phyloP scores from a whole-genome alignment of 2,113 vertebrate genomes.

The Connochaetes taurinus region DNA sequence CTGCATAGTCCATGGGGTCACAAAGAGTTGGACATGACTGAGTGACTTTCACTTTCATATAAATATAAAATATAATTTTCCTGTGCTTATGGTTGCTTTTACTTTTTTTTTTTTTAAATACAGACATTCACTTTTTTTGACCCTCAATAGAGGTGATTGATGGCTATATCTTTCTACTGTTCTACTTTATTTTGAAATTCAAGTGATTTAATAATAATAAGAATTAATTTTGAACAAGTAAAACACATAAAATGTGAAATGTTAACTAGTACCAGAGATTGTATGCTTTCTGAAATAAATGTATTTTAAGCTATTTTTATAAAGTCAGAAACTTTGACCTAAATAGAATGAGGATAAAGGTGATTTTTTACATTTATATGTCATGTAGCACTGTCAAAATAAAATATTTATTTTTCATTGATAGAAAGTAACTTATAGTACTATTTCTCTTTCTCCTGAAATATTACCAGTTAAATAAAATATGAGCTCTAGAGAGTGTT shows the following conservation, averaged over 20 bases:
- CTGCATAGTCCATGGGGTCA: background rate
- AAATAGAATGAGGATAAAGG: slow-evolving; percentile 18
- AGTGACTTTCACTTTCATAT: background rate
- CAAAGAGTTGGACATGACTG: background rate
- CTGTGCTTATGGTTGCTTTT: background rate
- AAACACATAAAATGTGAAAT: background rate
- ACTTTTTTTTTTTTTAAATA: too few species aligned
- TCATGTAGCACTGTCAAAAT: slow-evolving; percentile 35
- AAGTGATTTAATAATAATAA: slow-evolving; percentile 10
- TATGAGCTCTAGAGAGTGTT: slow-evolving; percentile 47
- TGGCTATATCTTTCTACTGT: background rate
- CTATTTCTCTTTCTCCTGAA: slow-evolving; percentile 41
- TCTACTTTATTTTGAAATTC: background rate
- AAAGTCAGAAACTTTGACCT: slow-evolving; percentile 35
- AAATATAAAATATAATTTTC: background rate
- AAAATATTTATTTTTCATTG: slow-evolving; percentile 66
- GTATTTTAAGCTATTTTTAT: background rate
- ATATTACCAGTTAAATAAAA: slow-evolving; percentile 63
- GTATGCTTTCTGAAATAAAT: slow-evolving; percentile 3
- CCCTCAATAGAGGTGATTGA: background rate
- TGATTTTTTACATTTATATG: slow-evolving; percentile 20
- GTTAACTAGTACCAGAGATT: background rate
- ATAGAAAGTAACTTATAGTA: slow-evolving; percentile 38
- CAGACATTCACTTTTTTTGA: background rate
- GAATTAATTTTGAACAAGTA: background rate